These are phyloP conservation scores for Pygmarrhopalites habei DNA, from an alignment of 1,140 invertebrate species.

Conservation along the genomic window DNA sequence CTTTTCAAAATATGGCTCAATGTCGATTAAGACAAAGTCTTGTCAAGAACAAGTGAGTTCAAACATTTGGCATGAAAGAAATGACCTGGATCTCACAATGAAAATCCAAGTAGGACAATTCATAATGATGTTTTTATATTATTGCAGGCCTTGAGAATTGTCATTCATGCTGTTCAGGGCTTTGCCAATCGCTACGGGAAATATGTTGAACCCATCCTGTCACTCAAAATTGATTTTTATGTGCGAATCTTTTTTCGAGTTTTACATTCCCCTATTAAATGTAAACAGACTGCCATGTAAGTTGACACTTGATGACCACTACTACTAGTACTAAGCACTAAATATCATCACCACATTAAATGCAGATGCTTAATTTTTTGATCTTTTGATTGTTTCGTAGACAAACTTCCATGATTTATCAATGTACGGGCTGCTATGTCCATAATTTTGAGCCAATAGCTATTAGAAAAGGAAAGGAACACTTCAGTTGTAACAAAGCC, in stretches of 20 bases:
- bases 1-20: constrained; percentile 86
- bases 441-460: constrained; percentile 69
- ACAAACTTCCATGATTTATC: constrained; percentile 77
- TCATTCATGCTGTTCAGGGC: constrained; percentile 80
- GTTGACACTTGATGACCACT: not conserved
- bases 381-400: constrained; percentile 45
- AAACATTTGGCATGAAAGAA: not conserved
- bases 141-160: constrained; percentile 74
- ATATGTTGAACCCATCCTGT: constrained; percentile 85
- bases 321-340: not conserved
- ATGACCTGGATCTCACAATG: no score
- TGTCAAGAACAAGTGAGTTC: constrained; percentile 87
- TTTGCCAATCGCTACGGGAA: constrained; percentile 88
- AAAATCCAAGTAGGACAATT: no score
- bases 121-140: not conserved
- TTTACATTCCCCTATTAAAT: constrained; percentile 65
- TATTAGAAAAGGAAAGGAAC: constrained; percentile 48
- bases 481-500: constrained; percentile 57
- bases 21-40: constrained; percentile 74
- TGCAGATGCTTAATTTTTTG: not conserved
- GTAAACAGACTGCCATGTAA: constrained; percentile 73
- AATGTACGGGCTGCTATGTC: constrained; percentile 80
- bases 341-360: not conserved
- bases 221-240: constrained; percentile 94
- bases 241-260: constrained; percentile 88